Base-by-base conservation (phyloP, 1,140 invertebrate genomes). In the Delia radicum region DNA sequence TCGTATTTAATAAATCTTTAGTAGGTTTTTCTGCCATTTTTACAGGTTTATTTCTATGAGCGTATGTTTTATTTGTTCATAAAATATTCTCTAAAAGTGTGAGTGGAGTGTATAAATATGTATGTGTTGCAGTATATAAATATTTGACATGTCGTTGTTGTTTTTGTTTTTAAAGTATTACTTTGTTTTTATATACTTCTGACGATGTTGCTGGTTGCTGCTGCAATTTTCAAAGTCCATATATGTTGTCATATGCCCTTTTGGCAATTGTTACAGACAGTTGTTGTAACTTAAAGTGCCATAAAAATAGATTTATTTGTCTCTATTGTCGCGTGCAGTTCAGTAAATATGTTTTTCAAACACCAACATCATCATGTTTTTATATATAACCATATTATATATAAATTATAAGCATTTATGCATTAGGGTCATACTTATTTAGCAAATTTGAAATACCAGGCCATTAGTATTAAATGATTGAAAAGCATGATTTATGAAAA, bases 231-330 rank as follows among this genome's bases (percentile, higher is more conserved):
- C 21, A 21, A 21, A 55, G 48, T 55, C 48, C 48, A 55, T 55
- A 21, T 55, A 55, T 55, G 48, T n/a, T n/a, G n/a, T 55, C 48
- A 55, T n/a, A 55, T 31, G 28, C 29, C 65, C 65, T 33, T 33
- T 69, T 37, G 65, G 65, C 65, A 69, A 69, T 69, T 69, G 65
- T 69, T 69, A 33, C 65, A 69, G 65, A 69, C 65, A 69, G 29
- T 69, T 69, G 65, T 69, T 69, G 65, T 33, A 69, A 69, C 65
- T 37, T 69, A 33, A 69, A 69, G 65, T 69, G 29, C 65, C 65
- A 69, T 69, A 69, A 69, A 69, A 69, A 69, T 69, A 69, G 65
- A 69, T 69, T 69, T 69, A 69, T 69, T 31, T 69, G 65, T 69
- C 65, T 69, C 65, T 69, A 69, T 69, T 69, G 65, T 69, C 65